phyloP scores from a whole-genome alignment of 2,888 invertebrate species.

The Sturmia bella region DNA sequence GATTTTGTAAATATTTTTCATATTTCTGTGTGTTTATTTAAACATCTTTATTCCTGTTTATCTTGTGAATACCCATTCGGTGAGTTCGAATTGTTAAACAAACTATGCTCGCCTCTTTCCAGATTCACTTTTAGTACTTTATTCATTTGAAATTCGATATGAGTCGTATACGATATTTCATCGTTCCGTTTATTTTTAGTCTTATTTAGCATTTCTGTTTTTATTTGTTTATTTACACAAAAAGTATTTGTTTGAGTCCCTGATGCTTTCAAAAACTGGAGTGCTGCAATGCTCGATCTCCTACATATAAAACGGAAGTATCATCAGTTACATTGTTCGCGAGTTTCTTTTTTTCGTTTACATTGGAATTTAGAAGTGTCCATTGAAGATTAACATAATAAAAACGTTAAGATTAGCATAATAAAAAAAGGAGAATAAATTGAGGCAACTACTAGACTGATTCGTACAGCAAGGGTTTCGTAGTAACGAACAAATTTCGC shows the following conservation, averaged over 20 bases:
- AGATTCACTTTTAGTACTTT: constrained; percentile 22
- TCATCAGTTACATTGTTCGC: not conserved
- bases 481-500: no score
- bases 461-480: no score
- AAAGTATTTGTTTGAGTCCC: constrained; percentile 32
- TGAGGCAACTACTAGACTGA: no score
- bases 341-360: no score
- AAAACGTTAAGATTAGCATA: no score
- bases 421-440: no score
- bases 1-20: constrained; percentile 41
- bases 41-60: constrained; percentile 28
- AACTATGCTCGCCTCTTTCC: not conserved
- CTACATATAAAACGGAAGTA: not conserved
- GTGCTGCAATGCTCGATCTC: not conserved
- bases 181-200: constrained; percentile 4
- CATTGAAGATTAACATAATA: no score
- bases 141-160: constrained; percentile 46
- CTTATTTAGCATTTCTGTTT: constrained; percentile 21
- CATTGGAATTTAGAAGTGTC: no score
- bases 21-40: not conserved
- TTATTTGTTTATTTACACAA: constrained; percentile 41
- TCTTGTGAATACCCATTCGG: not conserved
- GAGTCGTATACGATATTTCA: constrained; percentile 22
- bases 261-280: constrained; percentile 19
- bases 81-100: constrained; percentile 26